phyloP scores from a whole-genome alignment of 2,113 vertebrate species.

The Anoplopoma fimbria region DNA sequence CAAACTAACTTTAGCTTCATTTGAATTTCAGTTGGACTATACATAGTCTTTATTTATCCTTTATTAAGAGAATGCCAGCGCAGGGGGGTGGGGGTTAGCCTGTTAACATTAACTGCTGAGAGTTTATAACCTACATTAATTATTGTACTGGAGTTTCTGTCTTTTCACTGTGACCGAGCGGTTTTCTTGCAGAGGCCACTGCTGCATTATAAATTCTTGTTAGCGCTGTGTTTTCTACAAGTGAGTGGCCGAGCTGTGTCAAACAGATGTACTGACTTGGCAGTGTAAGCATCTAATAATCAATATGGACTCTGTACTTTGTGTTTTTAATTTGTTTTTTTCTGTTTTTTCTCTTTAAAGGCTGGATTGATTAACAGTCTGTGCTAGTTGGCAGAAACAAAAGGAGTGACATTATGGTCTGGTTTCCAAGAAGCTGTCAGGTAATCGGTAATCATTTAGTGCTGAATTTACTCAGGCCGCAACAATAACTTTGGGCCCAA shows the following conservation, averaged over 20 bases:
- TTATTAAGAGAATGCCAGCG: no score
- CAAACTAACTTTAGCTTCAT: no score
- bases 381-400: constrained; percentile 2
- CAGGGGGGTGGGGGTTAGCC: no score
- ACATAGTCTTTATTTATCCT: no score
- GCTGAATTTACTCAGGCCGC: neutral
- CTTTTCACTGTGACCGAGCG: neutral
- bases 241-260: neutral
- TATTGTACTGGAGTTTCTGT: no score
- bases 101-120: no score
- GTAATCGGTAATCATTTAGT: neutral
- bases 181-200: neutral
- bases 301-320: neutral
- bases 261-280: neutral
- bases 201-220: constrained; percentile 12
- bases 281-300: neutral
- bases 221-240: no score
- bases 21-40: no score
- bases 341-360: neutral
- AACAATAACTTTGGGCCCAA: no score
- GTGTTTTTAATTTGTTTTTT: neutral
- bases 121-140: no score
- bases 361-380: constrained; percentile 5
- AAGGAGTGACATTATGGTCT: neutral
- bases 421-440: constrained; percentile 9